phyloP scores from a whole-genome alignment of 2,888 invertebrate species.

The Quadroppia sp. region DNA sequence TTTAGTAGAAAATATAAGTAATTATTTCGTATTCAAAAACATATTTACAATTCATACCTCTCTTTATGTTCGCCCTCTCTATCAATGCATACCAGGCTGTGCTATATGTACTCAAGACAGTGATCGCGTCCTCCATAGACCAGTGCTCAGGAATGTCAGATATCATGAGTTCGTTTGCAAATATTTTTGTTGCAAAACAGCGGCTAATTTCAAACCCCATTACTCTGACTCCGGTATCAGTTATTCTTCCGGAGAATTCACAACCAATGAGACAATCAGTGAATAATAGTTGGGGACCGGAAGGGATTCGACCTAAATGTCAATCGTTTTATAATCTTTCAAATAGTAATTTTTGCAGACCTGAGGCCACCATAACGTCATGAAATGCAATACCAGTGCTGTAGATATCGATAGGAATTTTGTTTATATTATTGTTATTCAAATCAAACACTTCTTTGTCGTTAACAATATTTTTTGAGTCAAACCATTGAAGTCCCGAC shows the following conservation, averaged over 20 bases:
- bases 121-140: constrained; percentile 86
- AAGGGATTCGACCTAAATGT: constrained; percentile 15
- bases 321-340: too few relatives aligned
- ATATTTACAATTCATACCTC: too few relatives aligned
- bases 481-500: constrained; percentile 16
- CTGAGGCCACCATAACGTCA: constrained; percentile 38
- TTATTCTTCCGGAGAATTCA: constrained; percentile 77
- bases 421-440: constrained; percentile 40
- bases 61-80: constrained; percentile 75
- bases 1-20: too few relatives aligned
- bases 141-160: constrained; percentile 79
- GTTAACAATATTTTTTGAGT: background rate
- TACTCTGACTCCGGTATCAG: constrained; percentile 67
- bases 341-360: too few relatives aligned
- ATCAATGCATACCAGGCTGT: constrained; percentile 78
- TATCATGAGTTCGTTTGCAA: constrained; percentile 63
- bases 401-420: constrained; percentile 60
- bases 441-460: background rate
- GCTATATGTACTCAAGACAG: constrained; percentile 86
- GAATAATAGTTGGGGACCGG: background rate
- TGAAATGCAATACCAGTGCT: constrained; percentile 56
- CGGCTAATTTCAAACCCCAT: constrained; percentile 88
- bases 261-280: constrained; percentile 83
- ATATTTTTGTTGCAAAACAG: constrained; percentile 70
- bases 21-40: too few relatives aligned